phyloP scores from a whole-genome alignment of 2,888 invertebrate species.

The Tipula lateralis region DNA sequence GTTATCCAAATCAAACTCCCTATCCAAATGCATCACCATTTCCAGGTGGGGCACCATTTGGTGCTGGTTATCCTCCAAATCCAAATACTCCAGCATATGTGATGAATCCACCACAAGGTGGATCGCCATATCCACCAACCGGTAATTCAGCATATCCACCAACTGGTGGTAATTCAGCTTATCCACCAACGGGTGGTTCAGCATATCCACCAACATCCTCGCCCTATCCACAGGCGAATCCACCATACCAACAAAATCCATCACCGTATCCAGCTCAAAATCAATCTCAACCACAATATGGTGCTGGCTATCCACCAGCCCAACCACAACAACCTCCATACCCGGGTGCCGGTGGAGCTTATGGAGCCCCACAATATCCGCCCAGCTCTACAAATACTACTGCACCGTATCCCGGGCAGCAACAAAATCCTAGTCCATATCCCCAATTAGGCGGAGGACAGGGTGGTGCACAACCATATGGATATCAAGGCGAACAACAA shows the following conservation, averaged over 20 bases:
- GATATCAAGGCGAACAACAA: neutral
- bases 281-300: neutral
- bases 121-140: neutral
- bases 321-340: neutral
- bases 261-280: neutral
- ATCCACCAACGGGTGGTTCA: neutral
- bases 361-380: constrained; percentile 26
- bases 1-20: constrained; percentile 24
- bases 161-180: neutral
- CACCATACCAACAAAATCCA: constrained; percentile 31
- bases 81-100: constrained; percentile 20
- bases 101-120: neutral
- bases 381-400: constrained; percentile 33
- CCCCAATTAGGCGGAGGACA: neutral
- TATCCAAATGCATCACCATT: constrained; percentile 27
- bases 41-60: constrained; percentile 29
- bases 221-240: neutral
- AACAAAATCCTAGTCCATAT: constrained; percentile 27
- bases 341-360: constrained; percentile 2
- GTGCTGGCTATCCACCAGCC: neutral
- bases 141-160: constrained; percentile 2
- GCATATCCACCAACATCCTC: neutral
- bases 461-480: neutral
- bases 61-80: constrained; percentile 30
- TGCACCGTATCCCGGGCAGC: neutral